phyloP scores from a whole-genome alignment of 23 tunicate genomes.

The Styela plicata region DNA sequence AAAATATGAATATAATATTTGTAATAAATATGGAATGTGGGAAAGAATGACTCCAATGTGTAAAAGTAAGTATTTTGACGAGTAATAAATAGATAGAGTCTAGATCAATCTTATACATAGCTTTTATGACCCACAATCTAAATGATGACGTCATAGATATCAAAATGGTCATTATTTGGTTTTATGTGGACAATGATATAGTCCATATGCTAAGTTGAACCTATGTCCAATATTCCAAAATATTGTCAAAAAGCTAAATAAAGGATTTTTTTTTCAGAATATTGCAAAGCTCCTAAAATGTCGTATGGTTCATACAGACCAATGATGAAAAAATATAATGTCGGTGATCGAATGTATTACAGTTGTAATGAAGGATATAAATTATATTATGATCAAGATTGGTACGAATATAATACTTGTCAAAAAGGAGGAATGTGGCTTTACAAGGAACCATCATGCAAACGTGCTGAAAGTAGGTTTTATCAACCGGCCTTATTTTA shows the following conservation, averaged over 20 bases:
- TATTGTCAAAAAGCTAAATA: too few species aligned
- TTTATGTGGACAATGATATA: too few species aligned
- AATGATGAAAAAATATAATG: neutral
- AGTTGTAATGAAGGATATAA: constrained; percentile 11
- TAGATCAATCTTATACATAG: too few species aligned
- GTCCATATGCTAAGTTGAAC: too few species aligned
- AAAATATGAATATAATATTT: constrained; percentile 17
- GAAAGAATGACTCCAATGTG: constrained; percentile 8
- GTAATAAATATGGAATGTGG: constrained; percentile 11
- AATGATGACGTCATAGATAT: too few species aligned
- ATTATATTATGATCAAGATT: neutral
- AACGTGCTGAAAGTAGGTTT: neutral
- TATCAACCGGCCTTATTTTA: too few species aligned
- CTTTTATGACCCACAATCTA: too few species aligned
- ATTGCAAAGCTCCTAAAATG: constrained; percentile 12
- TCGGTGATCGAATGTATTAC: constrained; percentile 16
- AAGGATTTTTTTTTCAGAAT: neutral
- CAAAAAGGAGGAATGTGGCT: neutral
- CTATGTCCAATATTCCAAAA: too few species aligned
- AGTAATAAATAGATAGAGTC: too few species aligned
- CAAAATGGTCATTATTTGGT: too few species aligned
- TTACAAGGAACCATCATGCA: constrained; percentile 6
- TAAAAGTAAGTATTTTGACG: neutral
- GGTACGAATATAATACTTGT: constrained; percentile 22
- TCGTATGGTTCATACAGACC: constrained; percentile 16